phyloP scores from a whole-genome alignment of 2,888 invertebrate genomes.

The Lacanobia wlatinum region DNA sequence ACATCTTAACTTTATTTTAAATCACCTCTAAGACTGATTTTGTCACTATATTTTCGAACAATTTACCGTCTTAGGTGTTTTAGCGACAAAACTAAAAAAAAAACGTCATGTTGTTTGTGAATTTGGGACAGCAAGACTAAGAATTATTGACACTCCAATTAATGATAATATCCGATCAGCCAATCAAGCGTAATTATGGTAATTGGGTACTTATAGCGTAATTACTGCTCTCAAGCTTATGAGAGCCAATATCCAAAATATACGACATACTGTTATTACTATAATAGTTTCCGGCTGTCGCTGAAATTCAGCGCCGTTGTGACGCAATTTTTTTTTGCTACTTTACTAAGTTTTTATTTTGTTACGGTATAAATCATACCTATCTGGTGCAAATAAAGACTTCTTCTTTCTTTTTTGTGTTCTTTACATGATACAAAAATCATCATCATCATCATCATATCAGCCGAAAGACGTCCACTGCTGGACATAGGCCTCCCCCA shows the following conservation, averaged over 20 bases:
- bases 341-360: too few relatives aligned
- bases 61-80: background rate
- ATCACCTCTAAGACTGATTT: background rate
- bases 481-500: too few relatives aligned
- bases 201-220: conserved; percentile 26
- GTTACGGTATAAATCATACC: too few relatives aligned
- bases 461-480: too few relatives aligned
- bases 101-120: background rate
- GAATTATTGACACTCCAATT: conserved; percentile 18
- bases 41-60: background rate
- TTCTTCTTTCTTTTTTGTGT: too few relatives aligned
- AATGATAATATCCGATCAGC: conserved; percentile 21
- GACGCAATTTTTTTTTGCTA: too few relatives aligned
- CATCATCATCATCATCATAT: too few relatives aligned
- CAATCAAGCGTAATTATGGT: conserved; percentile 29
- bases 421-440: too few relatives aligned
- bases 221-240: conserved; percentile 1
- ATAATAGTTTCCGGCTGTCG: background rate
- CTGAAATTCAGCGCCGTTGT: background rate
- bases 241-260: conserved; percentile 10
- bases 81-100: background rate
- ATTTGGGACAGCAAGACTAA: too few relatives aligned
- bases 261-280: background rate
- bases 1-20: background rate
- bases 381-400: too few relatives aligned